These are phyloP conservation scores for Malurus cyaneus DNA, from an alignment of 2,113 vertebrate species.

Conservation along the genomic window DNA sequence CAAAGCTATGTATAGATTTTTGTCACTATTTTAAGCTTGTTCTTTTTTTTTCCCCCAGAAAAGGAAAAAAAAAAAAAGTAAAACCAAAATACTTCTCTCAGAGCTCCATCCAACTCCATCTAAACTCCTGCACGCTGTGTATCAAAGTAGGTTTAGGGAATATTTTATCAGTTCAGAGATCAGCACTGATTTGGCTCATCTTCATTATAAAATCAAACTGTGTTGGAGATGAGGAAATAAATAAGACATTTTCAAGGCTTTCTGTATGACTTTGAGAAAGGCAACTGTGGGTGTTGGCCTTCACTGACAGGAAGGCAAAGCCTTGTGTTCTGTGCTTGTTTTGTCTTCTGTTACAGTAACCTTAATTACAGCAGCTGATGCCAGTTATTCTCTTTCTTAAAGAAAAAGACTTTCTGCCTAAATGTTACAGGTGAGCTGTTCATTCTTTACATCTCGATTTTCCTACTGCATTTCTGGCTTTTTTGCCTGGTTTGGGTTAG, in stretches of 20 bases:
- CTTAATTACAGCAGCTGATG: background rate
- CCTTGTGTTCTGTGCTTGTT: background rate
- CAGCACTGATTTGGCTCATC: background rate
- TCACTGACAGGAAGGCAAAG: background rate
- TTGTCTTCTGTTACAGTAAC: background rate
- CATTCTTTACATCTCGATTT: background rate
- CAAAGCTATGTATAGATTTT: conserved; percentile 23
- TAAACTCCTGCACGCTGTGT: background rate
- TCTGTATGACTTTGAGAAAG: background rate
- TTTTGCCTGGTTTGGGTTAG: background rate
- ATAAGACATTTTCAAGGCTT: background rate
- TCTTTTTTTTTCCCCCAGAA: background rate
- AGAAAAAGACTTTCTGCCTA: background rate
- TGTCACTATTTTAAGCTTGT: conserved; percentile 4
- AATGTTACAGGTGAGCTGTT: background rate
- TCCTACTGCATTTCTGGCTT: background rate
- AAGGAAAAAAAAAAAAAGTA: background rate
- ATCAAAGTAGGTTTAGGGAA: background rate
- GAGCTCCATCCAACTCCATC: background rate
- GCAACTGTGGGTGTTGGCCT: background rate
- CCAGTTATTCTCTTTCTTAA: background rate
- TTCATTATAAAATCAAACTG: background rate
- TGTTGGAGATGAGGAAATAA: background rate
- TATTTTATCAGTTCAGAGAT: background rate
- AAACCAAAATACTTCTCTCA: background rate